These are phyloP conservation scores for Tetanocera ferruginea DNA, from an alignment of 2,888 invertebrate species.

Conservation along the genomic window DNA sequence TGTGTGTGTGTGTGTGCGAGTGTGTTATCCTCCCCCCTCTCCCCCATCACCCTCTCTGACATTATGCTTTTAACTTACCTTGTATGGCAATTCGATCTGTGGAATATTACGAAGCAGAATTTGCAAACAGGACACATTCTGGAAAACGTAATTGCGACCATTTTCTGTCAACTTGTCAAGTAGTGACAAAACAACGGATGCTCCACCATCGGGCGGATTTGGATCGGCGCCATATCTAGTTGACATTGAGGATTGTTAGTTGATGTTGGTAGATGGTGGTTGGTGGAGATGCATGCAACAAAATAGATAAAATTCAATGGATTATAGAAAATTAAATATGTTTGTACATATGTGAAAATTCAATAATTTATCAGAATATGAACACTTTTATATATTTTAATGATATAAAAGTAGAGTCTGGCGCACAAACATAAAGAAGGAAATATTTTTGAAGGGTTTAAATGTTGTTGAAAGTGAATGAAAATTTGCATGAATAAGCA, in stretches of 20 bases:
- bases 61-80: slow-evolving; percentile 55
- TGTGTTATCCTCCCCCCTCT: not conserved
- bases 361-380: not conserved
- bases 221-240: slow-evolving; percentile 77
- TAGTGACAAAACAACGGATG: slow-evolving; percentile 76
- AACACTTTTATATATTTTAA: too few relatives aligned
- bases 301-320: slow-evolving; percentile 3
- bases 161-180: slow-evolving; percentile 76
- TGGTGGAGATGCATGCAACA: slow-evolving; percentile 28
- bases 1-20: slow-evolving; percentile 8
- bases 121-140: slow-evolving; percentile 79
- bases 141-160: slow-evolving; percentile 77
- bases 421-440: too few relatives aligned
- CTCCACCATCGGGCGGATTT: slow-evolving; percentile 73
- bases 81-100: slow-evolving; percentile 72
- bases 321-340: not conserved
- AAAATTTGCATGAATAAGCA: too few relatives aligned
- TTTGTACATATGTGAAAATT: not conserved
- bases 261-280: too few relatives aligned
- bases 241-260: not conserved
- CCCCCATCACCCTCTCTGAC: not conserved
- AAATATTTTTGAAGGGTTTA: too few relatives aligned
- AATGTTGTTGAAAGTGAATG: too few relatives aligned
- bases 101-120: slow-evolving; percentile 78
- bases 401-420: too few relatives aligned